A percentile compares a stretch with the other conserved stretches of the same genome.
phyloP scores from a whole-genome alignment of 2,797 vertebrate genomes.

The Antennarius maculatus region DNA sequence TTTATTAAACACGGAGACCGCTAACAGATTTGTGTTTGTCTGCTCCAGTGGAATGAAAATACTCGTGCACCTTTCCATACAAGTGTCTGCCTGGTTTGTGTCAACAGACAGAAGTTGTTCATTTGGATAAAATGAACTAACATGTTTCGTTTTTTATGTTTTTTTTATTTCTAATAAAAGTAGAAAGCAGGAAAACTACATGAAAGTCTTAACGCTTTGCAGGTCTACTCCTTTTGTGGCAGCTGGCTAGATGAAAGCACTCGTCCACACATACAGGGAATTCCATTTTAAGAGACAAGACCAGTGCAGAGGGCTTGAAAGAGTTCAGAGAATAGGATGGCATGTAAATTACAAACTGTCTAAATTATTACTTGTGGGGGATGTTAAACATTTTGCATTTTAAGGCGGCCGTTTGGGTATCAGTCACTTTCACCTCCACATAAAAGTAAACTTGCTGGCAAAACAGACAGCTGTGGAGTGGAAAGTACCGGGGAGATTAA shows the following conservation, averaged over 20 bases:
- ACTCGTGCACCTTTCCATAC: conserved; percentile 33
- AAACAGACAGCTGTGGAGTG: conserved; percentile 67
- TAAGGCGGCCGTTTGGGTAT: conserved; percentile 49
- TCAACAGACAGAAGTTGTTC: conserved; percentile 44
- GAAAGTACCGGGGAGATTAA: conserved; percentile 77
- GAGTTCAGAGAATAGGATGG: conserved; percentile 46
- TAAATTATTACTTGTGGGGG: conserved; percentile 71
- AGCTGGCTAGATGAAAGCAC: conserved; percentile 31
- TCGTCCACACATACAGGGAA: conserved; percentile 47
- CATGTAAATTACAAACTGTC: conserved; percentile 55
- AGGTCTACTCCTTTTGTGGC: conserved; percentile 34
- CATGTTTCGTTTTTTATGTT: background rate
- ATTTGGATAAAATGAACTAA: conserved; percentile 30
- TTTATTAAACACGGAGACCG: conserved; percentile 20
- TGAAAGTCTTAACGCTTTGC: conserved; percentile 58
- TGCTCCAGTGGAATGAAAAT: conserved; percentile 17
- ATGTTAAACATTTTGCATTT: conserved; percentile 69
- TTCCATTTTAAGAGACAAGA: conserved; percentile 55
- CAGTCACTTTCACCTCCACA: conserved; percentile 76
- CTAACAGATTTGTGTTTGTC: conserved; percentile 23
- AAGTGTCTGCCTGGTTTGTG: conserved; percentile 54
- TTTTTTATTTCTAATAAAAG: conserved; percentile 34
- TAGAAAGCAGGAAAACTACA: conserved; percentile 27
- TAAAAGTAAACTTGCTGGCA: conserved; percentile 72
- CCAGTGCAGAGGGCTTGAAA: conserved; percentile 20